Conservation (phyloP, 64 coral and sea anemone genomes). For the Trachythela sp. region DNA sequence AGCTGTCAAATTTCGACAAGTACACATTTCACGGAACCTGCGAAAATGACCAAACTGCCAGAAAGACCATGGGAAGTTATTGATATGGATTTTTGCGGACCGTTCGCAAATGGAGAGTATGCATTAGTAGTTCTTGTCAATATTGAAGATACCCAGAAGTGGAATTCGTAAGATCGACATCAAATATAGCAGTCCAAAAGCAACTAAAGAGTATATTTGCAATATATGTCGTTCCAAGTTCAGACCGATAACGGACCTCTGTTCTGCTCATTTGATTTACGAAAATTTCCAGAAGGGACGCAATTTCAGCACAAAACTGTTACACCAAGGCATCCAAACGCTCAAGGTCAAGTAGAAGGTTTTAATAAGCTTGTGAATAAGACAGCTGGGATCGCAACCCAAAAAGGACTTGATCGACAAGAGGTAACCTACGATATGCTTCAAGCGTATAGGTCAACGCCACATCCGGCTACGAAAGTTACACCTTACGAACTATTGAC, state of each 20-base stretch:
- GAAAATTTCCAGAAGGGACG: background rate
- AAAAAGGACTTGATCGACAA: background rate
- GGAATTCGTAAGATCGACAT: background rate
- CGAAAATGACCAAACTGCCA: background rate
- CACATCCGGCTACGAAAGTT: background rate
- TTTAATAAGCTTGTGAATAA: conserved; percentile 15
- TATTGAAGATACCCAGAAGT: background rate
- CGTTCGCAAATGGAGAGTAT: background rate
- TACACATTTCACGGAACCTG: background rate
- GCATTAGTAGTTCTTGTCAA: background rate
- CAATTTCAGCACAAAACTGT: background rate
- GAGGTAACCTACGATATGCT: conserved; percentile 10
- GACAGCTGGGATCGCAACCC: background rate
- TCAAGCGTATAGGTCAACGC: conserved; percentile 7
- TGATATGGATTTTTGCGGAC: background rate
- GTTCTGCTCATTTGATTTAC: background rate
- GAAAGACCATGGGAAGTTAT: background rate
- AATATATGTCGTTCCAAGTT: background rate
- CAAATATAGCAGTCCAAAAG: background rate
- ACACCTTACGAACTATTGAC: background rate
- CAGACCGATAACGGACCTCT: background rate
- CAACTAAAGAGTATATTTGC: background rate
- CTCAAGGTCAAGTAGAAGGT: conserved; percentile 8
- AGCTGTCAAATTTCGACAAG: background rate
- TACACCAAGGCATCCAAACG: background rate